phyloP scores from a whole-genome alignment of 2,797 vertebrate genomes.

The Meriones psammophilus region DNA sequence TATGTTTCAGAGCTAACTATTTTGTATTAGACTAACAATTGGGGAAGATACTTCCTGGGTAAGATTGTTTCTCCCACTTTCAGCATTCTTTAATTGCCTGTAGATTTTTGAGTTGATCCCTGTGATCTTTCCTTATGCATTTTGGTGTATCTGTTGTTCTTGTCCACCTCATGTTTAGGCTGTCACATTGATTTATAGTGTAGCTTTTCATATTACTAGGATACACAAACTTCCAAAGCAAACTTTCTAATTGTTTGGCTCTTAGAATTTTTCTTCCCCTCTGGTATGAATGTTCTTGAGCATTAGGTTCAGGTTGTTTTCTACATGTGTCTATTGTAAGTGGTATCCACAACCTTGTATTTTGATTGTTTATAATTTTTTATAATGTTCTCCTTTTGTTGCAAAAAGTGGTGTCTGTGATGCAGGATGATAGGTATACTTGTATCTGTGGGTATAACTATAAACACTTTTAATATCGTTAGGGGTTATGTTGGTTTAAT shows the following conservation, averaged over 20 bases:
- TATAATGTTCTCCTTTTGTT: background rate
- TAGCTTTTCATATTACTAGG: background rate
- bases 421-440: background rate
- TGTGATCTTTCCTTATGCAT: background rate
- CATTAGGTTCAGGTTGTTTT: background rate
- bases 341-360: background rate
- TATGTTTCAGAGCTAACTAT: background rate
- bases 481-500: background rate
- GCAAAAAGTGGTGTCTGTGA: background rate
- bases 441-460: background rate
- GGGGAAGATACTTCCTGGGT: background rate
- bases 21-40: background rate
- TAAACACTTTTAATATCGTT: background rate
- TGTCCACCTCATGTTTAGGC: background rate
- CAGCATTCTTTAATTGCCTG: background rate
- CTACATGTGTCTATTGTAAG: background rate
- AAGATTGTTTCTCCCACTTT: background rate
- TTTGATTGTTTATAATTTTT: background rate
- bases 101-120: background rate
- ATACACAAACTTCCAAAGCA: background rate
- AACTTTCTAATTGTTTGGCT: background rate
- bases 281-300: background rate
- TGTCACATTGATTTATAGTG: background rate
- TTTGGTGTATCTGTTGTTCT: background rate
- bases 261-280: background rate